Evolutionary conservation across 2,888 invertebrate genomes (phyloP).

Genomic region (Megastigmus dorsalis): DNA sequence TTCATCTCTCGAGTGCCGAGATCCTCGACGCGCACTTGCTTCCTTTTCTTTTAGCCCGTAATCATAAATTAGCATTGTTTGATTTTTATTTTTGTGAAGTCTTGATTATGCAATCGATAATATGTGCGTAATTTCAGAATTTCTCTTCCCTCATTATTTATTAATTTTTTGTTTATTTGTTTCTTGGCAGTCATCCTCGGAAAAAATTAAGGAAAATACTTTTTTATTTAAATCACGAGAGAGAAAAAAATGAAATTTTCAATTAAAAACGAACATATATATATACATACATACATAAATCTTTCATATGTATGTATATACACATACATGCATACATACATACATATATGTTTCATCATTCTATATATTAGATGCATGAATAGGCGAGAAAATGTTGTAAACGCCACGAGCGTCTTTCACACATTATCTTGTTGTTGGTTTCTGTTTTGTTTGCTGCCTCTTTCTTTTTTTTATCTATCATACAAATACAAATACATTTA

Average conservation of each 20-base stretch:
- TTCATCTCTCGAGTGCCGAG: background rate
- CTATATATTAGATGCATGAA: constrained; percentile 31
- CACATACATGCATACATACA: too few relatives aligned
- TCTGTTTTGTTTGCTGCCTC: too few relatives aligned
- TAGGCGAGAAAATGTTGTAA: constrained; percentile 26
- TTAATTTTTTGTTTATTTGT: background rate
- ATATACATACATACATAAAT: too few relatives aligned
- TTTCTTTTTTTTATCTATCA: constrained; percentile 39
- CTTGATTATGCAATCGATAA: constrained; percentile 8
- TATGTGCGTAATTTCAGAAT: constrained; percentile 42
- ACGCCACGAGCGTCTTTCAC: constrained; percentile 34
- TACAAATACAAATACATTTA: constrained; percentile 54
- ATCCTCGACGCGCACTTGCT: background rate
- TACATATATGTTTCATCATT: constrained; percentile 15
- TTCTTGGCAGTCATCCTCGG: constrained; percentile 29
- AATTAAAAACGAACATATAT: too few relatives aligned
- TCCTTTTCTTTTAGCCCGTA: constrained; percentile 30
- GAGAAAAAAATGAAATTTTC: too few relatives aligned
- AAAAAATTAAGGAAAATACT: constrained; percentile 28
- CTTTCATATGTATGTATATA: too few relatives aligned
- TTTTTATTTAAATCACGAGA: too few relatives aligned
- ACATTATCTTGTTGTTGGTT: constrained; percentile 34
- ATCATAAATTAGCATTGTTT: constrained; percentile 35
- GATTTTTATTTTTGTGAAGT: constrained; percentile 36
- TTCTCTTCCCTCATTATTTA: background rate